These are phyloP conservation scores for Lerema accius DNA, from an alignment of 1,140 invertebrate species.

Conservation along the genomic window DNA sequence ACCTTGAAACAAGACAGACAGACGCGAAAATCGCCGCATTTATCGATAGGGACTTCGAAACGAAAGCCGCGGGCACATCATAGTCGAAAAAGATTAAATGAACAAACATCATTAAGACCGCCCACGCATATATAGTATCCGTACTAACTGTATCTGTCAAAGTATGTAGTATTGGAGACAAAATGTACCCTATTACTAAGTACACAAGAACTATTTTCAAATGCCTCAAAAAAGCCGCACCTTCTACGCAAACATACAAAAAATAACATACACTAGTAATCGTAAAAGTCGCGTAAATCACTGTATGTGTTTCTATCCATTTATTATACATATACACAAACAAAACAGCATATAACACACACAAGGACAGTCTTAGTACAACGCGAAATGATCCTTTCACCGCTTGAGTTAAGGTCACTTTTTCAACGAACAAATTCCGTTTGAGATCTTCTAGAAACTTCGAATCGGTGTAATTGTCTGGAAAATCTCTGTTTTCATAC, in stretches of 20 bases:
- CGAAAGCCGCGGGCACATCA: slow-evolving; percentile 90
- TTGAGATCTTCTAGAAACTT: slow-evolving; percentile 92
- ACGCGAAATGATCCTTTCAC: slow-evolving; percentile 89
- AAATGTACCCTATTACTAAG: slow-evolving; percentile 91
- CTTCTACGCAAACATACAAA: slow-evolving; percentile 77
- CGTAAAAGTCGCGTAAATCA: slow-evolving; percentile 83
- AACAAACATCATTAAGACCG: slow-evolving; percentile 92
- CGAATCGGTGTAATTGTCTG: slow-evolving; percentile 95
- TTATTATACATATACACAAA: slow-evolving; percentile 89
- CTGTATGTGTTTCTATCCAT: slow-evolving; percentile 84
- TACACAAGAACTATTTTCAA: slow-evolving; percentile 90
- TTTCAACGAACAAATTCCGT: slow-evolving; percentile 91
- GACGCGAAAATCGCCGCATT: slow-evolving; percentile 97
- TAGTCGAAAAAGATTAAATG: slow-evolving; percentile 97
- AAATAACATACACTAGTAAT: slow-evolving; percentile 84
- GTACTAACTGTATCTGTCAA: slow-evolving; percentile 97
- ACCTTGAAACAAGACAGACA: slow-evolving; percentile 95
- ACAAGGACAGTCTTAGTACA: slow-evolving; percentile 89
- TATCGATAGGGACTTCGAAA: slow-evolving; percentile 92
- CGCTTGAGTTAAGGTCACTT: slow-evolving; percentile 87
- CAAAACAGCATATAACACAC: slow-evolving; percentile 89
- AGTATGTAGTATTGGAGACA: slow-evolving; percentile 96
- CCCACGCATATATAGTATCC: slow-evolving; percentile 97
- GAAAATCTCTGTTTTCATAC: slow-evolving; percentile 92
- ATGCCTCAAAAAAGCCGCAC: slow-evolving; percentile 66